These are phyloP conservation scores for Typhlomys cinereus DNA, from an alignment of 2,113 vertebrate genomes.

Conservation along the genomic window DNA sequence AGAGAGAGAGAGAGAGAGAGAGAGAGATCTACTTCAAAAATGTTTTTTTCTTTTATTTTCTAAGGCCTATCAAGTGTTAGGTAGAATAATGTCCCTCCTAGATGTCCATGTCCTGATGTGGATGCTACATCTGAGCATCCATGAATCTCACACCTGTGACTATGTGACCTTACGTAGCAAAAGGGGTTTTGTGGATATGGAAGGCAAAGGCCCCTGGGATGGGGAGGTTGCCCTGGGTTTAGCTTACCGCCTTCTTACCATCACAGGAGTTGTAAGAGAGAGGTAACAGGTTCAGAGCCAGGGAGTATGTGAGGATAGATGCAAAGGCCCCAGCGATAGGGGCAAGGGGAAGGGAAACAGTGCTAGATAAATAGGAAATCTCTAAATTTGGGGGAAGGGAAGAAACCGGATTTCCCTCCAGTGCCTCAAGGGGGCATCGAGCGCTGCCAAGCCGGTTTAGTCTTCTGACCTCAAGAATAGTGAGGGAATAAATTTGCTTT, in stretches of 20 bases:
- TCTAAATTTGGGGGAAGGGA: background rate
- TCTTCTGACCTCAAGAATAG: background rate
- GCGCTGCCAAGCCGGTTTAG: background rate
- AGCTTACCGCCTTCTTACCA: background rate
- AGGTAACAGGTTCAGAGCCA: background rate
- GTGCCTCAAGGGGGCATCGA: background rate
- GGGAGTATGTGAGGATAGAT: background rate
- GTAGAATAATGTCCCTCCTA: background rate
- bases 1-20: too few species aligned
- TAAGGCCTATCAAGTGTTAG: background rate
- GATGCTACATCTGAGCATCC: background rate
- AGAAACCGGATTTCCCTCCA: background rate
- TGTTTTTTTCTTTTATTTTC: slow-evolving; percentile 11
- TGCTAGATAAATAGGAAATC: background rate
- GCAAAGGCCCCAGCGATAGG: background rate
- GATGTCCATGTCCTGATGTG: background rate
- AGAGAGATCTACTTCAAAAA: background rate
- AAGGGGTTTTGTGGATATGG: background rate
- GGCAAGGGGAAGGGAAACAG: too few species aligned
- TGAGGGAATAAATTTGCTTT: background rate
- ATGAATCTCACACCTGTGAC: background rate
- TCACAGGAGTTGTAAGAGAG: background rate
- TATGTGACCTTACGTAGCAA: background rate
- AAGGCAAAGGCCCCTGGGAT: background rate
- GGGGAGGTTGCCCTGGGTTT: background rate